Conservation (phyloP, 2,888 invertebrate species). For the Ypsolopha scabrella region DNA sequence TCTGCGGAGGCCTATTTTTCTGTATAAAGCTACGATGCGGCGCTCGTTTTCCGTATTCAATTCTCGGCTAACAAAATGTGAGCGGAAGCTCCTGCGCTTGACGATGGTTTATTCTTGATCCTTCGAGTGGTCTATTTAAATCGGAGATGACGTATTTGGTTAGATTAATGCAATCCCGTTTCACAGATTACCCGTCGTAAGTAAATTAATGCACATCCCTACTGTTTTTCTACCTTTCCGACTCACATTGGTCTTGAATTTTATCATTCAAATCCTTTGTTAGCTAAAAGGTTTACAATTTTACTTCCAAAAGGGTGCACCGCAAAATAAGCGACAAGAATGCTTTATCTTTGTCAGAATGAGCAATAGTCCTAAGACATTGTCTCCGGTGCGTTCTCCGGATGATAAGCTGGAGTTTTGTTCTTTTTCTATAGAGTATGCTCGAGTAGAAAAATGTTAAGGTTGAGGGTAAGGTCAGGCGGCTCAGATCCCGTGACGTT, state of each 20-base stretch:
- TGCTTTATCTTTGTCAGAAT: constrained; percentile 23
- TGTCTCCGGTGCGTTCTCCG: constrained; percentile 8
- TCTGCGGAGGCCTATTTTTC: constrained; percentile 23
- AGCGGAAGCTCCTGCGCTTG: constrained; percentile 16
- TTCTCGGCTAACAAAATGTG: constrained; percentile 52
- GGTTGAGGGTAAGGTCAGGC: constrained; percentile 28
- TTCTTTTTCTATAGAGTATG: constrained; percentile 12
- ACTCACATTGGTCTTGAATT: too few relatives aligned
- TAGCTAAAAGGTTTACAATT: too few relatives aligned
- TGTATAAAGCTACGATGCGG: constrained; percentile 19
- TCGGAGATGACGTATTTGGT: too few relatives aligned
- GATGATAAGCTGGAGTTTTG: constrained; percentile 9
- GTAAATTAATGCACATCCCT: too few relatives aligned
- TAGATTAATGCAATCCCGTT: too few relatives aligned
- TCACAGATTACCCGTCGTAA: too few relatives aligned
- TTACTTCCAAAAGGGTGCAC: too few relatives aligned
- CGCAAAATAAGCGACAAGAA: constrained; percentile 11
- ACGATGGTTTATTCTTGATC: neutral
- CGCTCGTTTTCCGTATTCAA: constrained; percentile 47
- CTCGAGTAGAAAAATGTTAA: constrained; percentile 26
- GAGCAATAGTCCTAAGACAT: constrained; percentile 22
- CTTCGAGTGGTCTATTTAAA: neutral
- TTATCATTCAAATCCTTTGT: too few relatives aligned
- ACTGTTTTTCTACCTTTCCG: too few relatives aligned
- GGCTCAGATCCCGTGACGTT: constrained; percentile 41